Conservation (phyloP, 1,140 invertebrate species). For the Diorhabda carinulata region DNA sequence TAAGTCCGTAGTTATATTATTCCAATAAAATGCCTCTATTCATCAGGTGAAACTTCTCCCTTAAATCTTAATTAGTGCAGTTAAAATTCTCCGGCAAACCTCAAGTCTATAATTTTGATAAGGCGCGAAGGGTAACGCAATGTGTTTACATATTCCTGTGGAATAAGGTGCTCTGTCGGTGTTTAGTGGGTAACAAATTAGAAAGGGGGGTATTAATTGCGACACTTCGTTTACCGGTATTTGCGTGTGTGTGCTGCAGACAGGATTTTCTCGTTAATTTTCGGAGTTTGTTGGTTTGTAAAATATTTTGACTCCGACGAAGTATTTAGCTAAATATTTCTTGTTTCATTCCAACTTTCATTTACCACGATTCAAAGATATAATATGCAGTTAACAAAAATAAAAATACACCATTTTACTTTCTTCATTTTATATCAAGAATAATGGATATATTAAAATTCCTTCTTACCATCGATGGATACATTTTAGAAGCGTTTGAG, state of each 20-base stretch:
- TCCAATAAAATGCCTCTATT: constrained; percentile 10
- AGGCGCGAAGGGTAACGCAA: constrained; percentile 33
- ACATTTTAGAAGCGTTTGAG: too few species aligned
- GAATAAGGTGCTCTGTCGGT: constrained; percentile 32
- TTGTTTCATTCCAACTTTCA: too few species aligned
- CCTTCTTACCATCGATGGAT: too few species aligned
- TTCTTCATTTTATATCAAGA: too few species aligned
- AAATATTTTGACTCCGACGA: background rate
- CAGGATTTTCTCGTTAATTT: background rate
- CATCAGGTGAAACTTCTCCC: constrained; percentile 23
- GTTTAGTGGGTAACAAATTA: constrained; percentile 36
- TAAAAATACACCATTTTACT: too few species aligned
- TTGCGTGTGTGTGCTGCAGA: background rate
- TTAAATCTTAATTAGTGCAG: constrained; percentile 24
- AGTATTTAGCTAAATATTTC: too few species aligned
- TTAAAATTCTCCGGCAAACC: constrained; percentile 32
- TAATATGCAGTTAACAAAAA: too few species aligned
- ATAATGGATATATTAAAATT: too few species aligned
- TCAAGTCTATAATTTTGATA: constrained; percentile 34
- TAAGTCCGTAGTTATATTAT: background rate
- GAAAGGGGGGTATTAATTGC: constrained; percentile 36
- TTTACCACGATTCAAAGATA: too few species aligned
- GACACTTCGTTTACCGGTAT: constrained; percentile 16
- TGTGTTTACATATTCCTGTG: constrained; percentile 39
- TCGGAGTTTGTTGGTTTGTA: background rate